phyloP scores from a whole-genome alignment of 2,113 vertebrate species.

The Charadrius vociferus region DNA sequence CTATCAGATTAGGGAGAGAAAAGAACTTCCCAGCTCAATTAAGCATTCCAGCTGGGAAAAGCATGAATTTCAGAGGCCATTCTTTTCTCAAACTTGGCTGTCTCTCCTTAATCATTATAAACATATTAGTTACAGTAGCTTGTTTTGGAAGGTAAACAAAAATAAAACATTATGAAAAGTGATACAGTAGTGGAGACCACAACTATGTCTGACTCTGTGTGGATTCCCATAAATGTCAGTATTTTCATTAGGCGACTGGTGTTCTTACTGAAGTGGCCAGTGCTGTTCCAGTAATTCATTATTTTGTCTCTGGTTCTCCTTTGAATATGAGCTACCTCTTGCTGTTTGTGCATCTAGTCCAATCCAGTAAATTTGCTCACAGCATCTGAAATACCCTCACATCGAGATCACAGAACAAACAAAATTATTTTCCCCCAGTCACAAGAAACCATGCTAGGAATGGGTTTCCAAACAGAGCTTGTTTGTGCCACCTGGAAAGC shows the following conservation, averaged over 20 bases:
- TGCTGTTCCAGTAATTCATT: background rate
- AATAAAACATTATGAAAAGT: conserved; percentile 40
- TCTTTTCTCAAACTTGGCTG: background rate
- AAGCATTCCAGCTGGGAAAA: background rate
- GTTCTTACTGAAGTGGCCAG: conserved; percentile 11
- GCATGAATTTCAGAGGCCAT: background rate
- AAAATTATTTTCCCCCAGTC: background rate
- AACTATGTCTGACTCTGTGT: conserved; percentile 6
- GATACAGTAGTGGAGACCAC: conserved; percentile 26
- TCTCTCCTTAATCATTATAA: conserved; percentile 31
- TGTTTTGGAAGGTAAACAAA: conserved; percentile 61
- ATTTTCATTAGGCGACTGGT: conserved; percentile 32
- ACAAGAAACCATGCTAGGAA: background rate
- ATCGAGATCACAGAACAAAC: background rate
- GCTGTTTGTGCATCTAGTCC: background rate
- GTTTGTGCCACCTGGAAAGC: conserved; percentile 60
- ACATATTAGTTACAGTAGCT: conserved; percentile 39
- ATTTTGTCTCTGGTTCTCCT: background rate
- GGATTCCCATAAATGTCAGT: conserved; percentile 50
- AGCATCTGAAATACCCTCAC: background rate
- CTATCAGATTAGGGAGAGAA: background rate
- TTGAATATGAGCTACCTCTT: background rate
- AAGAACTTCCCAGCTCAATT: background rate
- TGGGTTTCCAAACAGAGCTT: background rate
- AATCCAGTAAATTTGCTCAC: background rate